Conservation (phyloP, 2,113 vertebrate genomes). For the Entomyzon cyanotis region DNA sequence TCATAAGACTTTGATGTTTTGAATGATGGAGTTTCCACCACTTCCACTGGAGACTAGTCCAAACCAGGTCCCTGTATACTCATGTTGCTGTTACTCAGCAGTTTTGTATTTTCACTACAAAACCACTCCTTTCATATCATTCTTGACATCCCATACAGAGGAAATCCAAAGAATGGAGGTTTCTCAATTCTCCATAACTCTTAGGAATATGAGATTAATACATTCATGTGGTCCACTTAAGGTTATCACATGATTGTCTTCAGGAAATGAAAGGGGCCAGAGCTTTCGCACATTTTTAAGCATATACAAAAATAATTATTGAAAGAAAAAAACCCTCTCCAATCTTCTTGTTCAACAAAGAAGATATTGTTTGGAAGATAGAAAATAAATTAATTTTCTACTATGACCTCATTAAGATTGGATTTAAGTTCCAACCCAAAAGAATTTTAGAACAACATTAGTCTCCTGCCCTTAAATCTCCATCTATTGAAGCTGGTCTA, state of each 20-base stretch:
- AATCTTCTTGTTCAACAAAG: constrained; percentile 33
- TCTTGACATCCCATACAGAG: constrained; percentile 25
- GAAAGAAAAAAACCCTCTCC: not conserved
- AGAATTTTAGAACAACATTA: constrained; percentile 57
- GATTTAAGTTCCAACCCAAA: constrained; percentile 60
- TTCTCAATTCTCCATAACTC: not conserved
- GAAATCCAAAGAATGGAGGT: constrained; percentile 4
- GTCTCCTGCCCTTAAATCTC: constrained; percentile 51
- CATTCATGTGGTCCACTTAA: not conserved
- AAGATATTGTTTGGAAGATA: constrained; percentile 53
- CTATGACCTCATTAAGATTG: constrained; percentile 65
- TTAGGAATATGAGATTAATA: not conserved
- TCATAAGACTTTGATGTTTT: constrained; percentile 34
- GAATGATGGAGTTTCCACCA: constrained; percentile 28
- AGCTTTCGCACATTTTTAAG: not conserved
- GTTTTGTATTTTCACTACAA: constrained; percentile 37
- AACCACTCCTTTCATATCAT: constrained; percentile 1
- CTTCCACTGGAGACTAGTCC: constrained; percentile 16
- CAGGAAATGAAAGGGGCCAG: constrained; percentile 45
- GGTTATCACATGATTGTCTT: constrained; percentile 26
- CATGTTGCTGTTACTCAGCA: constrained; percentile 54
- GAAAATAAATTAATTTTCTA: constrained; percentile 56
- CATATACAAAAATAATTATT: not conserved
- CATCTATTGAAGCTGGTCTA: constrained; percentile 33
- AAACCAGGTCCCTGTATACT: not conserved